These are phyloP conservation scores for Bembecia ichneumoniformis DNA, from an alignment of 2,888 invertebrate genomes.

Conservation along the genomic window DNA sequence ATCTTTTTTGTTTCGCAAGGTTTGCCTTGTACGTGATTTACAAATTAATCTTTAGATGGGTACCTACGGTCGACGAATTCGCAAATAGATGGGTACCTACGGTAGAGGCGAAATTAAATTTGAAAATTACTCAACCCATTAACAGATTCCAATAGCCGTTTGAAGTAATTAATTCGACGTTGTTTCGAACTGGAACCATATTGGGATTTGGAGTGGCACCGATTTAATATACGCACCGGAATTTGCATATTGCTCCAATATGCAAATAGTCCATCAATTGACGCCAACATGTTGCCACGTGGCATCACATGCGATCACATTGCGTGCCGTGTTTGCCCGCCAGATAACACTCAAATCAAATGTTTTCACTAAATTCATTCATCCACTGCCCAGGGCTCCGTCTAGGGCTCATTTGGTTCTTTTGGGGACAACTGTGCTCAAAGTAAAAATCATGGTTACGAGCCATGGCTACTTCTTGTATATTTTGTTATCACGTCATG, in stretches of 20 bases:
- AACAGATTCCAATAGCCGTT: neutral
- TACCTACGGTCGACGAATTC: neutral
- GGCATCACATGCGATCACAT: neutral
- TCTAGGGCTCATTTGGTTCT: no score
- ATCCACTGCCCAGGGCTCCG: no score
- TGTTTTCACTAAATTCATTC: no score
- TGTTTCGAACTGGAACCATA: neutral
- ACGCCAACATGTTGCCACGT: constrained; percentile 3
- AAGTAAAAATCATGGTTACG: no score
- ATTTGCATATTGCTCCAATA: constrained; percentile 6
- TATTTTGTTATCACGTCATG: no score
- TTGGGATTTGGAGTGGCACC: neutral
- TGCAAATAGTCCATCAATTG: constrained; percentile 7
- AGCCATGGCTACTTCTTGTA: no score
- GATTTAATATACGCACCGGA: constrained; percentile 2
- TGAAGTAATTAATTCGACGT: neutral
- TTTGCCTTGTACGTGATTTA: neutral
- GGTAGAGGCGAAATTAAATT: neutral
- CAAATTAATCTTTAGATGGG: neutral
- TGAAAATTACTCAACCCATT: neutral
- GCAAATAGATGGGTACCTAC: neutral
- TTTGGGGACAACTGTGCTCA: no score
- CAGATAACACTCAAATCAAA: neutral
- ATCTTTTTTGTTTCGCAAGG: neutral
- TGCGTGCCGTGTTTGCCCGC: neutral